These are phyloP conservation scores for Ornithoptera priamus DNA, from an alignment of 2,888 invertebrate genomes.

Conservation along the genomic window DNA sequence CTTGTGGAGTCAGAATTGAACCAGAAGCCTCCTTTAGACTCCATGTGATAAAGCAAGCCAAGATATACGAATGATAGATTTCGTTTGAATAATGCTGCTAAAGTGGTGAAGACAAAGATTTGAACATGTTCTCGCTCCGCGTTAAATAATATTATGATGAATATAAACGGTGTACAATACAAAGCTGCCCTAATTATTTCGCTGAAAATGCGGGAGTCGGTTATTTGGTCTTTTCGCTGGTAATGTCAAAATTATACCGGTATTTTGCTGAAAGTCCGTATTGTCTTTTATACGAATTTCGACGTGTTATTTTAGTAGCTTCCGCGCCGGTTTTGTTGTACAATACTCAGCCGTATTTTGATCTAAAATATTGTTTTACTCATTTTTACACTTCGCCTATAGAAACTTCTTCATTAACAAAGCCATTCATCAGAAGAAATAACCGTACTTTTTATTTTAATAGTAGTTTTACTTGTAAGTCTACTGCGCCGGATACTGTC, in stretches of 20 bases:
- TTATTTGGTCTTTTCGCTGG: slow-evolving; percentile 23
- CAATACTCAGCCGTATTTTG: not conserved
- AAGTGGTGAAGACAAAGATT: not conserved
- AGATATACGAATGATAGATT: no score
- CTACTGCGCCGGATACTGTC: no score
- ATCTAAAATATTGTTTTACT: slow-evolving; percentile 1
- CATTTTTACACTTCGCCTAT: not conserved
- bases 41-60: no score
- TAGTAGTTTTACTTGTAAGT: no score
- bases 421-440: not conserved
- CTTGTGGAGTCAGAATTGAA: no score
- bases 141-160: slow-evolving; percentile 10
- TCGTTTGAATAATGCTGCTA: not conserved
- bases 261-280: slow-evolving; percentile 18
- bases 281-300: slow-evolving; percentile 20
- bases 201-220: slow-evolving; percentile 8
- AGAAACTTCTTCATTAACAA: not conserved
- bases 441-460: not conserved
- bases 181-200: slow-evolving; percentile 14
- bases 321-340: slow-evolving; percentile 12
- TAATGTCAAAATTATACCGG: slow-evolving; percentile 20
- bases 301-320: slow-evolving; percentile 8
- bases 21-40: no score
- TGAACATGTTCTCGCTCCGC: not conserved
- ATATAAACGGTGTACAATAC: slow-evolving; percentile 19